These are phyloP conservation scores for Paratilapia polleni DNA, from an alignment of 2,113 vertebrate genomes.

Conservation along the genomic window DNA sequence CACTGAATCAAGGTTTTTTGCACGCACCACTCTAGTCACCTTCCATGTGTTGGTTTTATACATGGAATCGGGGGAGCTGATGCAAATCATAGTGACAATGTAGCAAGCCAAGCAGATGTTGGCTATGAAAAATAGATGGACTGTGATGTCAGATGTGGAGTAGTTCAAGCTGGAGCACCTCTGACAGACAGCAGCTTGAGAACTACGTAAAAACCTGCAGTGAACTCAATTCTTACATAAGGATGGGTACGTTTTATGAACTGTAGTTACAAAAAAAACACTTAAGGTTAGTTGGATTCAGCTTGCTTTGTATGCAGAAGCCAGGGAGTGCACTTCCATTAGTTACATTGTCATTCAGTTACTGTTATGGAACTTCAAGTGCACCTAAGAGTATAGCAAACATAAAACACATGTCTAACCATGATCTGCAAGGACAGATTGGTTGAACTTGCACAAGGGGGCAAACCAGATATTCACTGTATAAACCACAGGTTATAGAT, in stretches of 20 bases:
- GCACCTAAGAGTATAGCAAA: constrained; percentile 39
- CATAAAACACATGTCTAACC: constrained; percentile 53
- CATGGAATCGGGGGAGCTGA: constrained; percentile 65
- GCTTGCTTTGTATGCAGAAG: constrained; percentile 17
- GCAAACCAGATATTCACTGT: constrained; percentile 54
- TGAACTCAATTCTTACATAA: constrained; percentile 31
- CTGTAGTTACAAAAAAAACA: neutral
- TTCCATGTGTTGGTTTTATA: constrained; percentile 68
- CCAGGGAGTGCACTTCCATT: constrained; percentile 27
- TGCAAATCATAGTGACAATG: constrained; percentile 76
- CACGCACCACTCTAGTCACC: constrained; percentile 51
- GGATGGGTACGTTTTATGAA: constrained; percentile 18
- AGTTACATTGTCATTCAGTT: constrained; percentile 34
- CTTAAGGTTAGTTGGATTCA: constrained; percentile 11
- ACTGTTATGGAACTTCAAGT: constrained; percentile 45
- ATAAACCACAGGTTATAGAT: constrained; percentile 43
- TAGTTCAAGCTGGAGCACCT: constrained; percentile 56
- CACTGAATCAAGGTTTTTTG: constrained; percentile 21
- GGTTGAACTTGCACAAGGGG: constrained; percentile 6
- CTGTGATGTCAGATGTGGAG: constrained; percentile 73
- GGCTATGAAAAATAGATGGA: constrained; percentile 76
- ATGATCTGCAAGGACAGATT: constrained; percentile 32
- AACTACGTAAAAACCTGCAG: constrained; percentile 15
- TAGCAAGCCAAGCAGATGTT: constrained; percentile 80
- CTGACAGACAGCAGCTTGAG: constrained; percentile 59